Evolutionary conservation across 2,113 vertebrate genomes (phyloP).

Genomic region (Calcarius ornatus): DNA sequence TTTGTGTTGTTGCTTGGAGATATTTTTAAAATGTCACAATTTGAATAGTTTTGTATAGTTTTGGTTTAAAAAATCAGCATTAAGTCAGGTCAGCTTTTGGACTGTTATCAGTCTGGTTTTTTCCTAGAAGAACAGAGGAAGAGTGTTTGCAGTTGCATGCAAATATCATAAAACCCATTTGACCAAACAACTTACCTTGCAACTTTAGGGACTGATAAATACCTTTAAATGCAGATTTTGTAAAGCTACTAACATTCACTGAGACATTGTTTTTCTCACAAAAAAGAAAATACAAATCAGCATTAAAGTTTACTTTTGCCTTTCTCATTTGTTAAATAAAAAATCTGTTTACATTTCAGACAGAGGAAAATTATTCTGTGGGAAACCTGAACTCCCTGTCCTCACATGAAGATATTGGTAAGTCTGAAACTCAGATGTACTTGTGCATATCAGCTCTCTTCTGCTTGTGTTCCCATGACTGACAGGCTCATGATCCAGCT

Average conservation of each 20-base stretch:
- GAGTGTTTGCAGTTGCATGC: background rate
- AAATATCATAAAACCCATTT: background rate
- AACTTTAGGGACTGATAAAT: background rate
- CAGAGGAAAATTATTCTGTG: conserved; percentile 51
- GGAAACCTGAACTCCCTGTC: conserved; percentile 63
- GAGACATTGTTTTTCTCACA: background rate
- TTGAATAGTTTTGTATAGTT: background rate
- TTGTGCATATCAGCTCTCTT: background rate
- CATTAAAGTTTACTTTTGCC: background rate
- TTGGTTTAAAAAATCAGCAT: background rate
- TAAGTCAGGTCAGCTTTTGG: background rate
- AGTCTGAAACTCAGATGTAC: conserved; percentile 22
- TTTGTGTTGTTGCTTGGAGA: background rate
- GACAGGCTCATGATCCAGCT: background rate
- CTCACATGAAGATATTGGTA: conserved; percentile 73
- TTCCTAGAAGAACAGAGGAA: background rate
- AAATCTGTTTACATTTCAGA: conserved; percentile 60
- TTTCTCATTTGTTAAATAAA: conserved; percentile 38
- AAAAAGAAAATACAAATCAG: background rate
- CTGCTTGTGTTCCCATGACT: background rate
- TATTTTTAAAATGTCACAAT: background rate
- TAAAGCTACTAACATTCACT: background rate
- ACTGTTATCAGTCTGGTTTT: background rate
- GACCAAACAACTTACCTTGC: background rate
- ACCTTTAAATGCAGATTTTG: background rate